Conservation (phyloP, 2,888 invertebrate species). For the Hanleya hanleyi region DNA sequence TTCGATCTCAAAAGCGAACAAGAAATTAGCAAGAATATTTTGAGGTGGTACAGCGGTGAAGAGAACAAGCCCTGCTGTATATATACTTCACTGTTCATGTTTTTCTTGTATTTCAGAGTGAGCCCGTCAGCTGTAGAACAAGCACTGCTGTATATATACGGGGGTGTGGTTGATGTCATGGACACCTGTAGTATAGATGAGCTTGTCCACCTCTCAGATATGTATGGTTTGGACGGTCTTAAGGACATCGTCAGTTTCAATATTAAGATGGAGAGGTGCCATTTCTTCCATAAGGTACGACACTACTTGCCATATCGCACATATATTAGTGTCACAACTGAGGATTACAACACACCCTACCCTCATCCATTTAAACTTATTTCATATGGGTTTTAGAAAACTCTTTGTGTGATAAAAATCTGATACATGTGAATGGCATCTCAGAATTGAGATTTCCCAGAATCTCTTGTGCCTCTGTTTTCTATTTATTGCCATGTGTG, state of each 20-base stretch:
- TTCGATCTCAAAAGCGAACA: too few species aligned
- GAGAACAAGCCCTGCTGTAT: background rate
- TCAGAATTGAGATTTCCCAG: too few species aligned
- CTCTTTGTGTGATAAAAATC: too few species aligned
- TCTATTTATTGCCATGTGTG: too few species aligned
- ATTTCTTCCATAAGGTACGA: conserved; percentile 91
- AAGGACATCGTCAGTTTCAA: conserved; percentile 93
- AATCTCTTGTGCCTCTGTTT: too few species aligned
- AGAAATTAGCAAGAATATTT: too few species aligned
- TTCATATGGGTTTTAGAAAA: too few species aligned
- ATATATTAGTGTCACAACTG: background rate
- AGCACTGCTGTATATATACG: conserved; percentile 94
- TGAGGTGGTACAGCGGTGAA: too few species aligned
- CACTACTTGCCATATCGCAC: background rate
- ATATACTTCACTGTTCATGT: background rate
- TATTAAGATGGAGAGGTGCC: conserved; percentile 90
- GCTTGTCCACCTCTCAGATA: conserved; percentile 89
- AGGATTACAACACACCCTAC: background rate
- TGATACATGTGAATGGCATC: too few species aligned
- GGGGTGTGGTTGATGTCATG: conserved; percentile 91
- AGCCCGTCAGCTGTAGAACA: conserved; percentile 91
- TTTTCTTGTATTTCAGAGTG: conserved; percentile 76
- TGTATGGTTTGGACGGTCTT: conserved; percentile 91
- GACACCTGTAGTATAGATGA: conserved; percentile 90
- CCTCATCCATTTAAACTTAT: too few species aligned